Base-by-base conservation (phyloP, 2,113 vertebrate genomes). In the Lophius piscatorius region DNA sequence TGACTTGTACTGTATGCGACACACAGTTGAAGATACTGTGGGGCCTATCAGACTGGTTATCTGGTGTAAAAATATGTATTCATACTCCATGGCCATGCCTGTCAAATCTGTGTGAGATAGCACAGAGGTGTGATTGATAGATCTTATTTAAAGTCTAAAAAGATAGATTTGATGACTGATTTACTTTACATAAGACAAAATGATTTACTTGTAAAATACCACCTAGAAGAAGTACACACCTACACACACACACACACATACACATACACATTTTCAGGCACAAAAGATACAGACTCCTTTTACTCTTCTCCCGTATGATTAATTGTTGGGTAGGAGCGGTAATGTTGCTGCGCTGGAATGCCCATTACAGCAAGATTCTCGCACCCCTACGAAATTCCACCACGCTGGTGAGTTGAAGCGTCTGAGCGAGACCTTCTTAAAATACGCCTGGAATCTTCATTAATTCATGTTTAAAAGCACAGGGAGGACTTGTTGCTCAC, bases 401-500 rank as follows among this genome's bases (percentile, higher is more conserved):
- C 20, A 10, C 50, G 22, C 63, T 70, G 78, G 80, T 84, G 84
- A 90, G 78, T 84, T 47, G 70, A 80, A 80, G 85, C 82, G 23
- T 91, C 83, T n/a, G 2, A 14, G 26, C 74, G 78, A 85, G 78
- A 68, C 70, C 20, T 77, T 64, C 77, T 60, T 69, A 57, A 83
- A 88, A 88, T 87, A 88, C 74, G 82, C 63, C 80, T 79, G 89
- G 88, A 92, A 92, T 92, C 88, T 79, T 73, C 81, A 91, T 91
- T 87, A 88, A 88, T 90, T 89, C 83, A 84, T 74, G 80, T 88
- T 84, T 88, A 87, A 88, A 90, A 91, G 89, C 81, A 63, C 67
- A 80, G 83, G 90, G 88, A 89, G 84, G 85, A 88, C 85, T 78
- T 56, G 81, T 60, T 72, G 81, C 80, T 81, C 73, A 59, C 69